These are phyloP conservation scores for Gnatocerus cornutus DNA, from an alignment of 2,888 invertebrate genomes.

Conservation along the genomic window DNA sequence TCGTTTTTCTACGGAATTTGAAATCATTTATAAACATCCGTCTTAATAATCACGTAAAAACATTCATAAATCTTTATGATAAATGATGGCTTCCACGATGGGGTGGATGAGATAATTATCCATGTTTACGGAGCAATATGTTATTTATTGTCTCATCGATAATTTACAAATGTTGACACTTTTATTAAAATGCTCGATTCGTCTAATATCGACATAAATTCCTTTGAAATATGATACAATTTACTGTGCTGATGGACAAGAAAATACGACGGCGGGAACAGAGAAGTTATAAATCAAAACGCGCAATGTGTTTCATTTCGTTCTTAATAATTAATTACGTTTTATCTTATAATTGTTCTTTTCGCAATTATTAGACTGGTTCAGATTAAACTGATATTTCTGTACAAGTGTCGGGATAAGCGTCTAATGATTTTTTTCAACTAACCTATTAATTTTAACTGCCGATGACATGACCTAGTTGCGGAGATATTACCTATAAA, in stretches of 20 bases:
- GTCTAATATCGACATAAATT: not conserved
- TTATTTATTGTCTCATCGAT: conserved; percentile 20
- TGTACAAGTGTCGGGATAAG: not conserved
- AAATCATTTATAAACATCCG: conserved; percentile 16
- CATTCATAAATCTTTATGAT: conserved; percentile 26
- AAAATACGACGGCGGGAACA: not conserved
- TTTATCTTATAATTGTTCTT: not conserved
- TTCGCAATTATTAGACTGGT: not conserved
- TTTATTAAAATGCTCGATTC: conserved; percentile 16
- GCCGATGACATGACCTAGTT: conserved; percentile 22
- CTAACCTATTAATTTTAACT: conserved; percentile 17
- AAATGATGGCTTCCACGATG: not conserved
- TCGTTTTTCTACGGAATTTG: conserved; percentile 3
- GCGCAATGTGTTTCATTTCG: conserved; percentile 8
- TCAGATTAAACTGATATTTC: not conserved
- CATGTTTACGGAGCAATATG: not conserved
- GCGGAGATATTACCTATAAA: conserved; percentile 4
- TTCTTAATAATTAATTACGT: conserved; percentile 11
- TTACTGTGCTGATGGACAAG: conserved; percentile 3
- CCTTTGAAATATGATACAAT: conserved; percentile 13
- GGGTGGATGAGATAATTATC: not conserved
- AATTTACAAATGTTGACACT: conserved; percentile 15
- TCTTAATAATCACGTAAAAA: conserved; percentile 14
- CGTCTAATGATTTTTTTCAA: not conserved
- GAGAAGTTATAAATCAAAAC: not conserved